A percentile compares a stretch with the other conserved stretches of the same genome.
Evolutionary conservation across 2,888 invertebrate species (phyloP).

Genomic region (Eucriotettix oculatus): DNA sequence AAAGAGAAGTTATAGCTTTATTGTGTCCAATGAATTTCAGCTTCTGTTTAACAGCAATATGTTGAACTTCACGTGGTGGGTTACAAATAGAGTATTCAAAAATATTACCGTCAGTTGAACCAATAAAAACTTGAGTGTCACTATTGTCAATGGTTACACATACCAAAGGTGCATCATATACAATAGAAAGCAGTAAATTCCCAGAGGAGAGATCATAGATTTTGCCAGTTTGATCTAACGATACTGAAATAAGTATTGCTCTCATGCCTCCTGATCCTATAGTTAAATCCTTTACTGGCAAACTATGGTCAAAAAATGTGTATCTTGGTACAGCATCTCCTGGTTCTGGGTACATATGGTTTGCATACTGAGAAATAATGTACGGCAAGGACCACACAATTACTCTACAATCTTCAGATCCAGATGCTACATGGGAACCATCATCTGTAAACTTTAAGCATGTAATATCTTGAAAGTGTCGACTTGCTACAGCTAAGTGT

Average conservation of each 20-base stretch:
- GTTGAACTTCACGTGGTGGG: conserved; percentile 47
- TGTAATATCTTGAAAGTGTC: conserved; percentile 68
- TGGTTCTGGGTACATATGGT: conserved; percentile 17
- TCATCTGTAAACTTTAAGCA: conserved; percentile 59
- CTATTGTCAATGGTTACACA: conserved; percentile 49
- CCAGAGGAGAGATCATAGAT: conserved; percentile 62
- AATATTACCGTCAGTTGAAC: conserved; percentile 53
- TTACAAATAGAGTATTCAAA: conserved; percentile 47
- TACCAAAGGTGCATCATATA: conserved; percentile 53
- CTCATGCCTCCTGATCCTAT: conserved; percentile 53
- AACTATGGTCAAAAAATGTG: conserved; percentile 61
- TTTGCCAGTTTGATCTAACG: conserved; percentile 67
- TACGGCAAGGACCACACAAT: conserved; percentile 59
- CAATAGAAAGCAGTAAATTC: conserved; percentile 47
- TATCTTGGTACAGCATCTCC: conserved; percentile 43
- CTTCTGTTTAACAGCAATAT: conserved; percentile 36
- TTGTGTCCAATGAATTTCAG: conserved; percentile 49
- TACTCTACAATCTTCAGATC: conserved; percentile 70
- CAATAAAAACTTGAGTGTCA: conserved; percentile 58
- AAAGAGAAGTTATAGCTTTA: conserved; percentile 49
- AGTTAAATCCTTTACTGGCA: conserved; percentile 62
- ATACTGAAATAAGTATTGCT: conserved; percentile 57
- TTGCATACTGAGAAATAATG: conserved; percentile 25
- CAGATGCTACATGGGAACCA: conserved; percentile 60
- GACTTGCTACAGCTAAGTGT: conserved; percentile 49